Evolutionary conservation across 2,113 vertebrate genomes (phyloP).

Genomic region (Picathartes gymnocephalus): DNA sequence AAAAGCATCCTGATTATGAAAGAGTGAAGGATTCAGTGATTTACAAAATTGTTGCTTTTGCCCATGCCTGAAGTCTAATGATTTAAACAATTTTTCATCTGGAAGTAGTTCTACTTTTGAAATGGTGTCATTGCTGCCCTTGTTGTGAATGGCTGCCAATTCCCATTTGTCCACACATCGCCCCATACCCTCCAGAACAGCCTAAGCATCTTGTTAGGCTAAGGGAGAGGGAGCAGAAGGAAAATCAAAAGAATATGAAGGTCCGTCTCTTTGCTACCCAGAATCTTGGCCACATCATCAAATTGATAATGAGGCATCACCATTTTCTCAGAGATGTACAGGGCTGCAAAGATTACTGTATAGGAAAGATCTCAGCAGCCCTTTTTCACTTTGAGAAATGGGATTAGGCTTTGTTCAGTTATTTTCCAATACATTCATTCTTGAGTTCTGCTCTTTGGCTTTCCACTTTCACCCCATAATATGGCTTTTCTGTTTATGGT

Average conservation of each 20-base stretch:
- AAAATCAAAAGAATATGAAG: background rate
- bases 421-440: fast-evolving
- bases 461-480: background rate
- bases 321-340: background rate
- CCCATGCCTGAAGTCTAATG: background rate
- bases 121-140: background rate
- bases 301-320: background rate
- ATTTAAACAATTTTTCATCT: background rate
- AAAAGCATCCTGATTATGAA: background rate
- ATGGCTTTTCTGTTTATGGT: background rate
- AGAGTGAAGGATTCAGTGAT: background rate
- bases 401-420: background rate
- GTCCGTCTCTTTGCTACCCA: background rate
- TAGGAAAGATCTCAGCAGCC: background rate
- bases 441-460: background rate
- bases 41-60: background rate
- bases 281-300: background rate
- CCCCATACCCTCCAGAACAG: fast-evolving
- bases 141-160: background rate
- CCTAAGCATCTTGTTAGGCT: background rate
- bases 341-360: fast-evolving
- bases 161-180: background rate
- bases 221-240: background rate
- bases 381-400: background rate
- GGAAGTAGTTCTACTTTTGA: background rate